Evolutionary conservation across 2,113 vertebrate genomes (phyloP).

Genomic region (Ammodytes marinus): DNA sequence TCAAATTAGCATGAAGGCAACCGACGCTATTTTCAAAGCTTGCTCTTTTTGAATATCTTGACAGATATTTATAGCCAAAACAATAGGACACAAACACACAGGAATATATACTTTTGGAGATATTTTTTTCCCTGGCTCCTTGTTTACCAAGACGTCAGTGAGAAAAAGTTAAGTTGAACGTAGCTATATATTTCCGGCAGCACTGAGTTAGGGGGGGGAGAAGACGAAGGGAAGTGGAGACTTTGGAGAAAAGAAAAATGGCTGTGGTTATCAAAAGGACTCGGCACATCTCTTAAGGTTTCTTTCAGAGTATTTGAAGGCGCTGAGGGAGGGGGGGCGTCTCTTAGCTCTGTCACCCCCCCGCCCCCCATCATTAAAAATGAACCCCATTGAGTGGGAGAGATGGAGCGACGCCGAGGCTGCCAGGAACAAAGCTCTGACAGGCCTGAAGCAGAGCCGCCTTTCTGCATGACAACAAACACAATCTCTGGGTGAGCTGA

Average conservation of each 20-base stretch:
- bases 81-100: conserved; percentile 80
- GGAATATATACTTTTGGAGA: conserved; percentile 75
- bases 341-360: conserved; percentile 73
- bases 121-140: conserved; percentile 69
- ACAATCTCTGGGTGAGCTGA: conserved; percentile 66
- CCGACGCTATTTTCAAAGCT: conserved; percentile 77
- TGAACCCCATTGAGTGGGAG: conserved; percentile 80
- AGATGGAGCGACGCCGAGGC: conserved; percentile 71
- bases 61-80: conserved; percentile 83
- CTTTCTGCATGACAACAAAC: conserved; percentile 77
- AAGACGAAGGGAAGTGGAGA: conserved; percentile 24
- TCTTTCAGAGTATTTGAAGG: conserved; percentile 81
- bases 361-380: conserved; percentile 82
- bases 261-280: conserved; percentile 82
- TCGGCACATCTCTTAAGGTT: conserved; percentile 81
- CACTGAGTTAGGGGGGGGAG: conserved; percentile 44
- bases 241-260: conserved; percentile 76
- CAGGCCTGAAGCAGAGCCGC: conserved; percentile 74
- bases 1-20: conserved; percentile 83
- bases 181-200: conserved; percentile 79
- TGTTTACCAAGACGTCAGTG: conserved; percentile 81
- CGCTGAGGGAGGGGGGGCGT: conserved; percentile 62
- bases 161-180: conserved; percentile 80
- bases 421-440: conserved; percentile 74
- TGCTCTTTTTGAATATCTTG: conserved; percentile 74